Conservation (phyloP, 2,888 invertebrate species). For the Marasmarcha lunaedactyla region DNA sequence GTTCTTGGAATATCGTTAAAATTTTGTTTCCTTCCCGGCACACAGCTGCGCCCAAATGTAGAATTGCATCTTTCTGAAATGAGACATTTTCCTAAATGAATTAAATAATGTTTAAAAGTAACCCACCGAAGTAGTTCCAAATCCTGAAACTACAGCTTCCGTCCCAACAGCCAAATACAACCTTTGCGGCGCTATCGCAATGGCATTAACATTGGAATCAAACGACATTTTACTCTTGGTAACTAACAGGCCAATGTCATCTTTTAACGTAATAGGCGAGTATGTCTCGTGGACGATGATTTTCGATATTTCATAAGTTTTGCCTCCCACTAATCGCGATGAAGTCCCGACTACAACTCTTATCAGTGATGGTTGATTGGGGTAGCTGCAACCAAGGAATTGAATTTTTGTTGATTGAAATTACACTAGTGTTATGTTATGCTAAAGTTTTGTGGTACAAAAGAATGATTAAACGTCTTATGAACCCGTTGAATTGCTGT, state of each 20-base stretch:
- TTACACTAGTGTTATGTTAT: no score
- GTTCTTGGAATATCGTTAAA: no score
- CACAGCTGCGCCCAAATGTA: no score
- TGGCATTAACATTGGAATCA: constrained; percentile 24
- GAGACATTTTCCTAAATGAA: no score
- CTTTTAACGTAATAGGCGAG: constrained; percentile 28
- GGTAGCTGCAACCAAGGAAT: constrained; percentile 28
- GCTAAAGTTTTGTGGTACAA: no score
- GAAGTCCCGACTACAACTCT: constrained; percentile 40
- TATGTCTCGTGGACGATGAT: constrained; percentile 37
- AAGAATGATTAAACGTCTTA: no score
- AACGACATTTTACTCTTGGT: constrained; percentile 31
- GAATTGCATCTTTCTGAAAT: no score
- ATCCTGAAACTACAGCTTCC: constrained; percentile 51
- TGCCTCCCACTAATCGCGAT: constrained; percentile 36
- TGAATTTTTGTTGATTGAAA: no score
- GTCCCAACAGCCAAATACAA: constrained; percentile 30
- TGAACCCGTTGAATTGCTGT: no score
- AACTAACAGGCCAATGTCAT: constrained; percentile 46
- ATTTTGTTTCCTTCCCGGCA: no score
- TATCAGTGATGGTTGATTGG: constrained; percentile 24
- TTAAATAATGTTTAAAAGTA: neutral
- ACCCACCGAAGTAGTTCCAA: constrained; percentile 39
- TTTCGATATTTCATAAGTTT: constrained; percentile 27
- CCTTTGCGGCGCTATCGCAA: constrained; percentile 28